Evolutionary conservation across 1,140 invertebrate species (phyloP).

Genomic region (Magallana gigas): DNA sequence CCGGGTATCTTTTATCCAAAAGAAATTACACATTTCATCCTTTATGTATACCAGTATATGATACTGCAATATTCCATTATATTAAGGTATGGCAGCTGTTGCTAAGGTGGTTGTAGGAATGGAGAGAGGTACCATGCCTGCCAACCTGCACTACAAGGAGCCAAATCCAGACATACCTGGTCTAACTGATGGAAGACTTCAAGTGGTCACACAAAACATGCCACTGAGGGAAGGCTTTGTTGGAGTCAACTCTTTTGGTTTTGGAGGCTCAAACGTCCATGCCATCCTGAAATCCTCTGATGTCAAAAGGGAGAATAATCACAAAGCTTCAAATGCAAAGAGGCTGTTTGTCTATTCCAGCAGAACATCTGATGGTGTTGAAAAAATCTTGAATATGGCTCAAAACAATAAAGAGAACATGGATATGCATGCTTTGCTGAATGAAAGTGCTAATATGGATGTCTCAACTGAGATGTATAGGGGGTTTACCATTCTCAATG

Average conservation of each 20-base stretch:
- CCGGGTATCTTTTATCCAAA: no score
- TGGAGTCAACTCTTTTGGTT: slow-evolving; percentile 97
- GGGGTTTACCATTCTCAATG: slow-evolving; percentile 87
- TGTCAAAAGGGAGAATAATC: slow-evolving; percentile 22
- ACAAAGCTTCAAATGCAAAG: slow-evolving; percentile 61
- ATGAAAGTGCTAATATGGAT: slow-evolving; percentile 86
- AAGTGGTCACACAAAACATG: slow-evolving; percentile 90
- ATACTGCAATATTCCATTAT: not conserved
- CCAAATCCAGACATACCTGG: slow-evolving; percentile 95
- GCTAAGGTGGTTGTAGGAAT: slow-evolving; percentile 94
- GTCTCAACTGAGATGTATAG: slow-evolving; percentile 87
- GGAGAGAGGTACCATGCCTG: slow-evolving; percentile 91
- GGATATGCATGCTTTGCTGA: slow-evolving; percentile 88
- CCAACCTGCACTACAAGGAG: slow-evolving; percentile 92
- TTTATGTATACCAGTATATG: no score
- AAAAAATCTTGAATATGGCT: slow-evolving; percentile 84
- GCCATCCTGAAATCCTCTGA: slow-evolving; percentile 86
- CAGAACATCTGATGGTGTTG: slow-evolving; percentile 90
- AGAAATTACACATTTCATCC: no score
- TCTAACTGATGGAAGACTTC: slow-evolving; percentile 89
- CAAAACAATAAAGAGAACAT: slow-evolving; percentile 82
- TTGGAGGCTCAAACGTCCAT: slow-evolving; percentile 98
- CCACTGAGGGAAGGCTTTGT: slow-evolving; percentile 91
- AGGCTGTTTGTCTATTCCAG: slow-evolving; percentile 90
- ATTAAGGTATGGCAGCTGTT: slow-evolving; percentile 88